These are phyloP conservation scores for Papilio demoleus DNA, from an alignment of 2,888 invertebrate species.

Conservation along the genomic window DNA sequence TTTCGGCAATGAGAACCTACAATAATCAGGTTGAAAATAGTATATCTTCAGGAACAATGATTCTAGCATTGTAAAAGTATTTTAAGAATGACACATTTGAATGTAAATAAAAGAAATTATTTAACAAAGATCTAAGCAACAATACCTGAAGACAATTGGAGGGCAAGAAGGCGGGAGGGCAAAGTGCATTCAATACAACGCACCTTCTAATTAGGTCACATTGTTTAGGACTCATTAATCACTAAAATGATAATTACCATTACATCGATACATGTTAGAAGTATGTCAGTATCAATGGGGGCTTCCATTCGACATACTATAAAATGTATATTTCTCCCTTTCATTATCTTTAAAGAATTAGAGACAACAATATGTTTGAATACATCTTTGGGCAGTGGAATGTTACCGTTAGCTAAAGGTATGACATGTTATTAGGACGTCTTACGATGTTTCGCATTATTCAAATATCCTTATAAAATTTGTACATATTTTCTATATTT, in stretches of 20 bases:
- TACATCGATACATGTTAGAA: not conserved
- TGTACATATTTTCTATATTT: no score
- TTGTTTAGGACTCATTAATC: conserved; percentile 28
- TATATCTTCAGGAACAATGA: not conserved
- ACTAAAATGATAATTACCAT: conserved; percentile 24
- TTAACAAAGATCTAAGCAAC: conserved; percentile 27
- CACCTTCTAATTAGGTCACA: conserved; percentile 29
- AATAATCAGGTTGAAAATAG: not conserved
- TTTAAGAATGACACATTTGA: not conserved
- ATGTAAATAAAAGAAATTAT: conserved; percentile 7
- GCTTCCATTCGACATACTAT: not conserved
- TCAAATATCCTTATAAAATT: no score
- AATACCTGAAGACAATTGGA: conserved; percentile 32
- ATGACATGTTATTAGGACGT: not conserved
- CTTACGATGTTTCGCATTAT: no score
- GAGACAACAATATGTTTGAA: not conserved
- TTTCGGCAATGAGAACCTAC: no score
- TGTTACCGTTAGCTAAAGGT: not conserved
- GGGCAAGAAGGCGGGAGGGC: conserved; percentile 17
- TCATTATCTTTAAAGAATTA: not conserved
- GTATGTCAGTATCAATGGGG: not conserved
- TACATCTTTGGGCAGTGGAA: not conserved
- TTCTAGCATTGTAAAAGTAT: not conserved
- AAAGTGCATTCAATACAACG: conserved; percentile 29
- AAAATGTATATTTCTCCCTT: not conserved